Conservation (phyloP, 2,113 vertebrate genomes). For the Ceuthmochares aereus region DNA sequence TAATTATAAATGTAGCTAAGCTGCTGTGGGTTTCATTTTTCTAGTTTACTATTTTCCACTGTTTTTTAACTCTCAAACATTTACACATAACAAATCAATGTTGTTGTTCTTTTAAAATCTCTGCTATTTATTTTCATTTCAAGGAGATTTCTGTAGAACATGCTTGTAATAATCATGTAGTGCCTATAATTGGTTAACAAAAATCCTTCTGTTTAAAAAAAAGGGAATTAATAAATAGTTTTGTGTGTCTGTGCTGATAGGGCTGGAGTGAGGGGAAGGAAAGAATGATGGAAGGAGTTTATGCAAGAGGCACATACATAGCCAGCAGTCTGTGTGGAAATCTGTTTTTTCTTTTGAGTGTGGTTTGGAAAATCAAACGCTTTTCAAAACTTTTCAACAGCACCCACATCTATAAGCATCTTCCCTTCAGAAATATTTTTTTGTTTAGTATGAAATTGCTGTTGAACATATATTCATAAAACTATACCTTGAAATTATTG, state of each 20-base stretch:
- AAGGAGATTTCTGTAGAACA: background rate
- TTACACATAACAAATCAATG: background rate
- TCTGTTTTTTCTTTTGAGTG: conserved; percentile 57
- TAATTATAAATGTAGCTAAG: background rate
- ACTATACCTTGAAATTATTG: background rate
- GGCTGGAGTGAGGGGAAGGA: conserved; percentile 7
- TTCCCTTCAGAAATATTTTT: background rate
- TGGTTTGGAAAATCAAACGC: conserved; percentile 55
- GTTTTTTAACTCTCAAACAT: background rate
- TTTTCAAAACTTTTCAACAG: conserved; percentile 47
- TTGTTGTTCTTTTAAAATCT: background rate
- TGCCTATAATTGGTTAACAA: background rate
- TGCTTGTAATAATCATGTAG: background rate
- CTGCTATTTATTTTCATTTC: background rate
- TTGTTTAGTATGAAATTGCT: background rate
- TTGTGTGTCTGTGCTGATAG: background rate
- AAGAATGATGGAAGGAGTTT: conserved; percentile 26
- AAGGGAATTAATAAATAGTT: background rate
- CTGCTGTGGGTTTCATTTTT: background rate
- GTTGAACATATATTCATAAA: background rate
- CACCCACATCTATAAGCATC: conserved; percentile 37
- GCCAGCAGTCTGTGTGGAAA: conserved; percentile 32
- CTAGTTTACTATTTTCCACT: background rate
- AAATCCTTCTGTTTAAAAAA: background rate
- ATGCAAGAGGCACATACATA: background rate